phyloP scores from a whole-genome alignment of 2,888 invertebrate species.

The Diarsia mendica region DNA sequence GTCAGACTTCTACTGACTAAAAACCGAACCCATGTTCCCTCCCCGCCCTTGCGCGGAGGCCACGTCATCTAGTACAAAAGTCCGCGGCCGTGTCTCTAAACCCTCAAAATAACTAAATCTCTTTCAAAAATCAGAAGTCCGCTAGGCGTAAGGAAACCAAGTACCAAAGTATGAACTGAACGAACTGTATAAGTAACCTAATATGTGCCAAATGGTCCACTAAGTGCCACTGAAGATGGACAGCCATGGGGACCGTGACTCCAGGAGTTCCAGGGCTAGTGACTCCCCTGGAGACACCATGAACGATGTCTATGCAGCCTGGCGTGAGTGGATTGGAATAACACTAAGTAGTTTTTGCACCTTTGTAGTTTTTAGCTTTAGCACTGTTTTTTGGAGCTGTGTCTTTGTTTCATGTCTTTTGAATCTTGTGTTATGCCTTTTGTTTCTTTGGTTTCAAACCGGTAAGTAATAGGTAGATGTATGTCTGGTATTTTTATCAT shows the following conservation, averaged over 20 bases:
- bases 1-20: no score
- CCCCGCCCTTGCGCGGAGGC: no score
- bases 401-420: background rate
- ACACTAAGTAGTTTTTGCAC: constrained; percentile 30
- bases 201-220: constrained; percentile 61
- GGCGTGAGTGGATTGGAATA: constrained; percentile 89
- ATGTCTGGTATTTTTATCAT: background rate
- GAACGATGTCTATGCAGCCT: constrained; percentile 92
- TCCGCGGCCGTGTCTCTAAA: no score
- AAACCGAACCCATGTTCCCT: no score
- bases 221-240: constrained; percentile 75
- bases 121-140: constrained; percentile 10
- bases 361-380: background rate
- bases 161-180: constrained; percentile 46
- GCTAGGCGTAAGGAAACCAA: background rate
- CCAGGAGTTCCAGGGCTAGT: constrained; percentile 84
- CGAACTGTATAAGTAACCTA: constrained; percentile 34
- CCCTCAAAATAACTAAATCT: background rate
- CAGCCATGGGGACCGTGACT: constrained; percentile 77
- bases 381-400: constrained; percentile 27
- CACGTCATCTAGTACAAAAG: no score
- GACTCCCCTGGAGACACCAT: constrained; percentile 91
- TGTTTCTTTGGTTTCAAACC: background rate
- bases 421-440: background rate
- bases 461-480: background rate